A percentile compares a stretch with the other conserved stretches of the same genome.
Conservation (phyloP, 2,888 invertebrate genomes). For the Eumerus sabulonum region DNA sequence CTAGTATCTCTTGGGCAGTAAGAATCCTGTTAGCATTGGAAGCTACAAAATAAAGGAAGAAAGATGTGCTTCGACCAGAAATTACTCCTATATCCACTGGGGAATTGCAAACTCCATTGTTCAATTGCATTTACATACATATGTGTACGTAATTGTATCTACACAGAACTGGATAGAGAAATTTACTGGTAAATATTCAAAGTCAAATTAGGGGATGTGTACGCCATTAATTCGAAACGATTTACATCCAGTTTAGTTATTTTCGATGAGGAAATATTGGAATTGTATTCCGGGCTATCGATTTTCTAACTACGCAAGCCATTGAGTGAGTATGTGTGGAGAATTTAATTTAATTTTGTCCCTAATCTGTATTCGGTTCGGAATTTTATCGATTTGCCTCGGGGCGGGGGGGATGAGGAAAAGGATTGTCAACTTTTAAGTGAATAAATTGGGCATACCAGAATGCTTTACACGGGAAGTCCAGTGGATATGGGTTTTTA, state of each 20-base stretch:
- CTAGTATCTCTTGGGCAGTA: conserved; percentile 1
- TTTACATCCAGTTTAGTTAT: conserved; percentile 22
- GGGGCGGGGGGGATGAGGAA: too few species aligned
- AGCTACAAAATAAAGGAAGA: background rate
- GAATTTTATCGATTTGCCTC: too few species aligned
- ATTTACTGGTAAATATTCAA: conserved; percentile 25
- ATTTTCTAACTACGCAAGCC: background rate
- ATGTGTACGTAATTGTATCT: background rate
- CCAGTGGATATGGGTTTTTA: too few species aligned
- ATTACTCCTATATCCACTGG: conserved; percentile 18
- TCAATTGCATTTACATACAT: too few species aligned
- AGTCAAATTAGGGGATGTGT: conserved; percentile 24
- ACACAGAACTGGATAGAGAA: background rate
- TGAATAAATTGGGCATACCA: too few species aligned
- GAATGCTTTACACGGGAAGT: too few species aligned
- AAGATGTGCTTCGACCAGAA: background rate
- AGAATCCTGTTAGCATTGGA: background rate
- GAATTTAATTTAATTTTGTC: conserved; percentile 23
- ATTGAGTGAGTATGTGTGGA: too few species aligned
- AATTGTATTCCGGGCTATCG: conserved; percentile 21
- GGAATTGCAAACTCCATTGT: conserved; percentile 12
- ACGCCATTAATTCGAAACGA: conserved; percentile 13
- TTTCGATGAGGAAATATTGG: conserved; percentile 16
- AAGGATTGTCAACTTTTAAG: too few species aligned
- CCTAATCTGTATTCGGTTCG: background rate